Conservation (phyloP, 2,113 vertebrate species). For the Nerophis lumbriciformis region DNA sequence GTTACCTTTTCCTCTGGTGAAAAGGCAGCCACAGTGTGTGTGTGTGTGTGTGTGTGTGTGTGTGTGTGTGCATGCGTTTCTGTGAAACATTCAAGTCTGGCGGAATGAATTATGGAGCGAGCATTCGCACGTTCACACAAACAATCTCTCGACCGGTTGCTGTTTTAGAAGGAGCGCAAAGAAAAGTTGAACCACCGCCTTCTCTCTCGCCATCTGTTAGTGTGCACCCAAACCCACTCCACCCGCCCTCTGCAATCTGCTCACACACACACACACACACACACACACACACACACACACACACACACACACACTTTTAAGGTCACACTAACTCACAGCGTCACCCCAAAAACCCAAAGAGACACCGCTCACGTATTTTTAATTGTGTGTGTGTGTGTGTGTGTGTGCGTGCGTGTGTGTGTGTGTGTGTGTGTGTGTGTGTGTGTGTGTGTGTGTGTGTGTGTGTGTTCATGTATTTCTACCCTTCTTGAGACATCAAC, state of each 20-base stretch:
- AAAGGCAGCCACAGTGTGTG: constrained; percentile 32
- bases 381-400: no score
- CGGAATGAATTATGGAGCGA: constrained; percentile 23
- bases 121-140: constrained; percentile 5
- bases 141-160: constrained; percentile 32
- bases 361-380: no score
- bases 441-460: no score
- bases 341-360: no score
- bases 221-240: constrained; percentile 47
- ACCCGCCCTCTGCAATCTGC: constrained; percentile 56
- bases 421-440: no score
- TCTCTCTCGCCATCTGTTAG: constrained; percentile 58
- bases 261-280: constrained; percentile 29
- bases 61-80: constrained; percentile 1
- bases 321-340: no score
- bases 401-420: no score
- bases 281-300: constrained; percentile 9
- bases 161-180: constrained; percentile 40
- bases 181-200: constrained; percentile 44
- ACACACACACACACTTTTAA: neutral
- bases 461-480: no score
- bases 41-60: constrained; percentile 5
- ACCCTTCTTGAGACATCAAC: no score
- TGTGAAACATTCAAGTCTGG: constrained; percentile 1
- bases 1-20: constrained; percentile 29